Percentiles rank a stretch among this genome's conserved stretches.
Evolutionary conservation across 1,140 invertebrate genomes (phyloP).

Genomic region (Conus ventricosus): DNA sequence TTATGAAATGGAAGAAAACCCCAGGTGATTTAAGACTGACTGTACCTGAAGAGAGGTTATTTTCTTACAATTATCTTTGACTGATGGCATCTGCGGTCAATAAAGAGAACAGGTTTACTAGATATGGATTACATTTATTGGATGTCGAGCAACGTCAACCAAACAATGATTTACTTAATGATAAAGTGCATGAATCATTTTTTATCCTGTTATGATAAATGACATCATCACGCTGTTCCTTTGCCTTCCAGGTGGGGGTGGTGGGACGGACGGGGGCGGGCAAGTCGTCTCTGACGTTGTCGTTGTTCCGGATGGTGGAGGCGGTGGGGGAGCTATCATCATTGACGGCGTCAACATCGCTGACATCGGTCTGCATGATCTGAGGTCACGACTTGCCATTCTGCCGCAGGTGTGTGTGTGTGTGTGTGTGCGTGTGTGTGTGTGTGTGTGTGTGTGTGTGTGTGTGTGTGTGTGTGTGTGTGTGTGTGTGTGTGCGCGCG

Average conservation of each 20-base stretch:
- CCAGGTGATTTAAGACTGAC: no score
- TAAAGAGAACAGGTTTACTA: no score
- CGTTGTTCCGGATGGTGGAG: slow-evolving; percentile 72
- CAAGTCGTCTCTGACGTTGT: slow-evolving; percentile 76
- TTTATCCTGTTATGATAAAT: neutral
- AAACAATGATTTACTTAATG: no score
- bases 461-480: slow-evolving; percentile 87
- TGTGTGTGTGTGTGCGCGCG: neutral
- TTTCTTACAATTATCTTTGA: no score
- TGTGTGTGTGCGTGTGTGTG: slow-evolving; percentile 73
- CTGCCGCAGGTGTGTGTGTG: neutral
- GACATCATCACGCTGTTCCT: neutral
- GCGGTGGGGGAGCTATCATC: neutral
- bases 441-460: slow-evolving; percentile 88
- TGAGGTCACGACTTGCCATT: neutral
- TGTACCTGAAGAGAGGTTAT: no score
- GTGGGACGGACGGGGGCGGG: slow-evolving; percentile 72
- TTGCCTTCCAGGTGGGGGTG: neutral
- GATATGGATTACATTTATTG: no score
- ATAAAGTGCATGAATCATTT: no score
- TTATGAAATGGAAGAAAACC: no score
- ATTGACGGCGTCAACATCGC: slow-evolving; percentile 9
- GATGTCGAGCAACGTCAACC: no score
- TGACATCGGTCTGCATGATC: neutral
- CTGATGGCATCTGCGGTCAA: no score